Percentiles rank a stretch among this genome's conserved stretches.
These are phyloP conservation scores for Megalops atlanticus DNA, from an alignment of 2,113 vertebrate species.

Conservation along the genomic window DNA sequence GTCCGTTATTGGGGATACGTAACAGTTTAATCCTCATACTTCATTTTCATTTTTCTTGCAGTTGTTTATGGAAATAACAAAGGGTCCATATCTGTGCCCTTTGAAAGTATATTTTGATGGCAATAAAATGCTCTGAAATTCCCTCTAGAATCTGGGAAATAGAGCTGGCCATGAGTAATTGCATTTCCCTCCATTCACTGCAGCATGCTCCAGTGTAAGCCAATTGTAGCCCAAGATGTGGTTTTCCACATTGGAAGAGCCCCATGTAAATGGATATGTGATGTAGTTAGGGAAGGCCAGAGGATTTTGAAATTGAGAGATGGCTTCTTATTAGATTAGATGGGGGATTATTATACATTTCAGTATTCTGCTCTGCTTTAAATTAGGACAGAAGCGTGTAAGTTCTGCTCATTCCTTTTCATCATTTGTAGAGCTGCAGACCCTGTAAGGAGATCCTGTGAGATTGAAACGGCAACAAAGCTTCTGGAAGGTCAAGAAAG, in stretches of 20 bases:
- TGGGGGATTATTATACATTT: slow-evolving; percentile 62
- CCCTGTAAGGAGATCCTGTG: background rate
- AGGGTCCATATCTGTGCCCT: slow-evolving; percentile 72
- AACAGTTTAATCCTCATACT: background rate
- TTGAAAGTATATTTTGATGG: slow-evolving; percentile 79
- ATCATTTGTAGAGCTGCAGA: background rate
- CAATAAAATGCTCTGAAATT: slow-evolving; percentile 78
- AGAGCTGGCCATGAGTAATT: slow-evolving; percentile 82
- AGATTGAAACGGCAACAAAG: background rate
- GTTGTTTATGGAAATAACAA: slow-evolving; percentile 39
- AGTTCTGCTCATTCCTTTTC: background rate
- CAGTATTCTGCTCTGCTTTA: slow-evolving; percentile 68
- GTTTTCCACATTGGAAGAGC: slow-evolving; percentile 78
- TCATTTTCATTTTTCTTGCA: slow-evolving; percentile 5
- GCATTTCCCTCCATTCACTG: slow-evolving; percentile 76
- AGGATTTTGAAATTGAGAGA: slow-evolving; percentile 74
- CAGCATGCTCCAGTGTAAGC: slow-evolving; percentile 76
- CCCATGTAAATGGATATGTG: slow-evolving; percentile 84
- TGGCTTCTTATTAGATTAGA: slow-evolving; percentile 74
- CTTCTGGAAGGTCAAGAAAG: background rate
- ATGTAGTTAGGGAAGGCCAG: slow-evolving; percentile 71
- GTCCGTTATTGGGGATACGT: too few species aligned
- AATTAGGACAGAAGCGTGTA: background rate
- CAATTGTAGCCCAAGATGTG: slow-evolving; percentile 79
- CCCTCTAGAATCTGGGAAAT: slow-evolving; percentile 79